Percentiles rank a stretch among this genome's conserved stretches.
These are phyloP conservation scores for Trachymyrmex septentrionalis DNA, from an alignment of 1,140 invertebrate genomes.

Conservation along the genomic window DNA sequence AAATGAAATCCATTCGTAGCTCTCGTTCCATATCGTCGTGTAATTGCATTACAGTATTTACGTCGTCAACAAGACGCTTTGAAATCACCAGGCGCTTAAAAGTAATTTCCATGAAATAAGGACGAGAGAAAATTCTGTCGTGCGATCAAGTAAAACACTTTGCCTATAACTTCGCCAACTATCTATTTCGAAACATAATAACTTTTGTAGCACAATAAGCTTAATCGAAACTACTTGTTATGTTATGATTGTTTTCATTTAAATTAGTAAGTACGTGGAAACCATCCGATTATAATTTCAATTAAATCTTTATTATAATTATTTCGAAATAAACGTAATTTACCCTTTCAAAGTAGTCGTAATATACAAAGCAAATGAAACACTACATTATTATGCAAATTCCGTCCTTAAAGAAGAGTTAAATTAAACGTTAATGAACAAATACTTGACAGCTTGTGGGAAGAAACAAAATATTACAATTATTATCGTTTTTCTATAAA, in stretches of 20 bases:
- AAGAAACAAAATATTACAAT: neutral
- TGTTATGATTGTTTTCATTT: neutral
- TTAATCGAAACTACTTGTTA: conserved; percentile 38
- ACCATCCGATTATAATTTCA: neutral
- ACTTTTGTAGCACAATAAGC: conserved; percentile 30
- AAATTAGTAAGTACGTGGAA: neutral
- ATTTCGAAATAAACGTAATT: conserved; percentile 9
- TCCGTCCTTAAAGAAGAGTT: neutral
- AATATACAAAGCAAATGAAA: neutral
- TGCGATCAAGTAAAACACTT: conserved; percentile 37
- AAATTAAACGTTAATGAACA: neutral
- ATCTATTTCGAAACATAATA: neutral
- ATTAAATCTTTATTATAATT: conserved; percentile 8
- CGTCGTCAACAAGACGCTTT: conserved; percentile 46
- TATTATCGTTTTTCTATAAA: neutral
- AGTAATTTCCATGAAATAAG: conserved; percentile 53
- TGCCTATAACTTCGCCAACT: conserved; percentile 3
- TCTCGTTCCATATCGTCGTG: neutral
- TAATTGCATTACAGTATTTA: conserved; percentile 58
- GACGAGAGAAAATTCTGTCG: conserved; percentile 37
- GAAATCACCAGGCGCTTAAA: conserved; percentile 45
- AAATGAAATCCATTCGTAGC: conserved; percentile 45
- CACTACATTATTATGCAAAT: neutral
- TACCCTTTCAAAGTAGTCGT: neutral
- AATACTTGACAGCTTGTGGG: neutral